Conservation (phyloP, 2,888 invertebrate genomes). For the Aplocera efformata region DNA sequence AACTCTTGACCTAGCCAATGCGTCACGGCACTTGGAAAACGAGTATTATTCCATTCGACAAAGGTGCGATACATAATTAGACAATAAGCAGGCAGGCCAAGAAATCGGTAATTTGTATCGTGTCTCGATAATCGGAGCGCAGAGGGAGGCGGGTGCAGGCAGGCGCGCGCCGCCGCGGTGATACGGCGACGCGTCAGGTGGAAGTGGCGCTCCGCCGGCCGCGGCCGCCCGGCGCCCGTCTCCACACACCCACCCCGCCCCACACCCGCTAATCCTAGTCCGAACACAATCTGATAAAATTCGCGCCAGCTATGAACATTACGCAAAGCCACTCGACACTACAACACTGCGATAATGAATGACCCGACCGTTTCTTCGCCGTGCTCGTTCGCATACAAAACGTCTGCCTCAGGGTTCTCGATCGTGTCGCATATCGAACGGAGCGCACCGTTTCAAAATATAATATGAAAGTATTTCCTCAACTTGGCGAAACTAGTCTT, state of each 20-base stretch:
- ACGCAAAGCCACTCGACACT: slow-evolving; percentile 74
- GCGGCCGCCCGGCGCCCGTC: slow-evolving; percentile 47
- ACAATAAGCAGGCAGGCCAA: slow-evolving; percentile 76
- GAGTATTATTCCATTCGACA: slow-evolving; percentile 68
- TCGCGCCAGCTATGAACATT: slow-evolving; percentile 79
- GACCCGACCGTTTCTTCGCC: slow-evolving; percentile 60
- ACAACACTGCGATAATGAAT: slow-evolving; percentile 73
- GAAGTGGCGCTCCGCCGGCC: slow-evolving; percentile 69
- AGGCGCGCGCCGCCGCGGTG: slow-evolving; percentile 71
- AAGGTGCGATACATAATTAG: slow-evolving; percentile 72
- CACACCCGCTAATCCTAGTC: slow-evolving; percentile 72
- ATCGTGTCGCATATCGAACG: slow-evolving; percentile 56
- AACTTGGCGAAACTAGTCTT: slow-evolving; percentile 78
- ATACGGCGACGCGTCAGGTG: slow-evolving; percentile 80
- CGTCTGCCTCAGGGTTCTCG: slow-evolving; percentile 49
- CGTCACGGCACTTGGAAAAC: slow-evolving; percentile 57
- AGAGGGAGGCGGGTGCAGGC: slow-evolving; percentile 67
- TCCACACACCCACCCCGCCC: slow-evolving; percentile 44
- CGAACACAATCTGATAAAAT: slow-evolving; percentile 79
- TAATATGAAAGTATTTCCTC: slow-evolving; percentile 79
- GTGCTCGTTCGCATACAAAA: slow-evolving; percentile 50
- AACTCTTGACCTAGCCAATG: slow-evolving; percentile 68
- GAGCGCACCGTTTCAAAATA: slow-evolving; percentile 52
- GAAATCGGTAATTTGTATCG: slow-evolving; percentile 78
- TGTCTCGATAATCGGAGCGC: slow-evolving; percentile 70